Evolutionary conservation across 2,113 vertebrate genomes (phyloP), one percentile per base, ranked within the genome.

Genomic region (Pygoscelis adeliae): DNA sequence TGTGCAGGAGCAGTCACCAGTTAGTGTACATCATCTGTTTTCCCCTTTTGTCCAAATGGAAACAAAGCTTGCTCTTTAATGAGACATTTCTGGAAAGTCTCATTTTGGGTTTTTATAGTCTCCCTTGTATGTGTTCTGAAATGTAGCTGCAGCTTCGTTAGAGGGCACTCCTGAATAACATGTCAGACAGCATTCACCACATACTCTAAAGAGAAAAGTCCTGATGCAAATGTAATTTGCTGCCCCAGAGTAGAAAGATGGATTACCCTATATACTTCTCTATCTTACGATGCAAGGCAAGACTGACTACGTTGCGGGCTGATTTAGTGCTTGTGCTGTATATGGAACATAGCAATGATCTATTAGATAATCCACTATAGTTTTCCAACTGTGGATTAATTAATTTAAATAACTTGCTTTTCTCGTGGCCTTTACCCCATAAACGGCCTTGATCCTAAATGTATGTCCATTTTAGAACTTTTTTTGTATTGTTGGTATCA

Each of bases 81-180:
- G n/a, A 88, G 70, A 79, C 74, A 16, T 79, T 50, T 84, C 83
- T 90, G 74, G 73, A 74, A 92, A 72, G 62, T 52, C 80, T 82
- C 11, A 2, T 15, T 59, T 40, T 1, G 46, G 25, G 12, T 29
- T 90, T 87, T 82, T 9, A 49, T 15, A 5, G 19, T 34, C 30
- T 71, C 38, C 13, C 14, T 5, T 13, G 38, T 23, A 0, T 1
- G 3, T 42, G 53, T 32, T 62, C 23, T 84, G 87, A 82, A 58
- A 10, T 50, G 52, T 8, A 29, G 56, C 62, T 12, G 44, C 58
- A 63, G 87, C 44, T 36, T 83, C 96, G 67, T 89, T 95, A 95
- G 96, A 83, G 96, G 96, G 96, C 97, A 94, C 89, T 95, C 58
- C 72, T 78, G 55, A 65, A 30, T 76, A 79, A 20, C 9, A 0